phyloP scores from a whole-genome alignment of 2,113 vertebrate species.

The Progne subis region DNA sequence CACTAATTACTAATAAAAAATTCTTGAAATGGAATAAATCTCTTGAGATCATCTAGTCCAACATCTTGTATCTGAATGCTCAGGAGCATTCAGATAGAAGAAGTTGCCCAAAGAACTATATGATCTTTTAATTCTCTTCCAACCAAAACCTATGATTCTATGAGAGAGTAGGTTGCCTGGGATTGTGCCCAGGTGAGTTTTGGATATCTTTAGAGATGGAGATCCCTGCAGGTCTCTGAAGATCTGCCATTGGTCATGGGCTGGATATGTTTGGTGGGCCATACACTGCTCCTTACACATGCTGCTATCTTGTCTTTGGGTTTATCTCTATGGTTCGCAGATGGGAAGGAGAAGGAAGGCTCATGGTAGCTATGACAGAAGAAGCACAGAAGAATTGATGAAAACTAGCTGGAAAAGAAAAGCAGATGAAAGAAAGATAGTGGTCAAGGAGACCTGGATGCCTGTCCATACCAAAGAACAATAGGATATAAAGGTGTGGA shows the following conservation, averaged over 20 bases:
- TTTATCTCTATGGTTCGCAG: not conserved
- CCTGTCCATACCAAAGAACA: not conserved
- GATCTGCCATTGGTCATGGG: not conserved
- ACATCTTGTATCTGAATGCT: not conserved
- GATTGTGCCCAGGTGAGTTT: not conserved
- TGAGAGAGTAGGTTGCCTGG: not conserved
- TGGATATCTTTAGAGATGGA: not conserved
- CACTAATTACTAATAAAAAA: not conserved
- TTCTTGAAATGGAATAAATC: not conserved
- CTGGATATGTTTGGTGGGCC: not conserved
- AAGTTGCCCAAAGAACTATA: not conserved
- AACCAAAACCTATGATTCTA: not conserved
- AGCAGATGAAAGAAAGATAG: not conserved
- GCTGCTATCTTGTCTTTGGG: not conserved
- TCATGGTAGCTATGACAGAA: not conserved
- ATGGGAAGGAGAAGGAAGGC: not conserved
- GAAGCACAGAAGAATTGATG: not conserved
- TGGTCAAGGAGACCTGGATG: not conserved
- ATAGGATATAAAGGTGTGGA: not conserved
- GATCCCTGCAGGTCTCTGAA: not conserved
- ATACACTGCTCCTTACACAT: accelerated
- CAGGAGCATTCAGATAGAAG: accelerated
- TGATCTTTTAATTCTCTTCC: not conserved
- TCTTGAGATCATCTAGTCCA: not conserved
- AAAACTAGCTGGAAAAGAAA: not conserved